Percentiles rank a stretch among this genome's conserved stretches.
phyloP scores from a whole-genome alignment of 2,888 invertebrate genomes.

The Copidosoma aretas region DNA sequence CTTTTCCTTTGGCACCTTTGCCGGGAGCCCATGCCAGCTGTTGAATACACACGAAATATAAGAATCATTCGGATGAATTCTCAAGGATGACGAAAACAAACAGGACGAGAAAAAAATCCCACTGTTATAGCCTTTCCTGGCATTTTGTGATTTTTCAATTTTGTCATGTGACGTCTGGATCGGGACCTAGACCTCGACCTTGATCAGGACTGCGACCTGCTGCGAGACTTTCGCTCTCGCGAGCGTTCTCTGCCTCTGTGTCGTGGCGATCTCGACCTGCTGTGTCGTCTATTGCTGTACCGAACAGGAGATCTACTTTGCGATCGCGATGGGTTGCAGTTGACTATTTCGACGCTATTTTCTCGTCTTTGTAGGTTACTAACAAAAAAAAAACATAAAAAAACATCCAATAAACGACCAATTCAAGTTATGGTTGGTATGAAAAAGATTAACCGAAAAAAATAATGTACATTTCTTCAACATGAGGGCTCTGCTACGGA shows the following conservation, averaged over 20 bases:
- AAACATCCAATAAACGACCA: too few relatives aligned
- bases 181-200: slow-evolving; percentile 56
- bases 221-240: slow-evolving; percentile 58
- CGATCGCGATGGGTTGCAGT: slow-evolving; percentile 58
- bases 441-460: too few relatives aligned
- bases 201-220: slow-evolving; percentile 44
- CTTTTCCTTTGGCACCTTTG: slow-evolving; percentile 94
- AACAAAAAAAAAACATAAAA: slow-evolving; percentile 11
- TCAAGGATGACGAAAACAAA: too few relatives aligned
- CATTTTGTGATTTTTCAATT: slow-evolving; percentile 85
- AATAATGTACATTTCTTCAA: too few relatives aligned
- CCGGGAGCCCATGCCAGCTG: slow-evolving; percentile 98
- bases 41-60: slow-evolving; percentile 7
- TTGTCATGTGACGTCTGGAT: slow-evolving; percentile 67
- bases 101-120: too few relatives aligned
- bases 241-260: slow-evolving; percentile 52
- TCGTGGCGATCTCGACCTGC: slow-evolving; percentile 59
- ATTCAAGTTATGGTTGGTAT: too few relatives aligned
- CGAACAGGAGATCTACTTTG: slow-evolving; percentile 60
- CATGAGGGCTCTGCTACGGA: too few relatives aligned
- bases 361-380: slow-evolving; percentile 51
- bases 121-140: slow-evolving; percentile 92
- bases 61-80: too few relatives aligned
- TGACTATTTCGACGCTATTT: slow-evolving; percentile 61
- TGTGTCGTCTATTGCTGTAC: slow-evolving; percentile 55